Evolutionary conservation across 2,113 vertebrate species (phyloP).

Genomic region (Balaeniceps rex): DNA sequence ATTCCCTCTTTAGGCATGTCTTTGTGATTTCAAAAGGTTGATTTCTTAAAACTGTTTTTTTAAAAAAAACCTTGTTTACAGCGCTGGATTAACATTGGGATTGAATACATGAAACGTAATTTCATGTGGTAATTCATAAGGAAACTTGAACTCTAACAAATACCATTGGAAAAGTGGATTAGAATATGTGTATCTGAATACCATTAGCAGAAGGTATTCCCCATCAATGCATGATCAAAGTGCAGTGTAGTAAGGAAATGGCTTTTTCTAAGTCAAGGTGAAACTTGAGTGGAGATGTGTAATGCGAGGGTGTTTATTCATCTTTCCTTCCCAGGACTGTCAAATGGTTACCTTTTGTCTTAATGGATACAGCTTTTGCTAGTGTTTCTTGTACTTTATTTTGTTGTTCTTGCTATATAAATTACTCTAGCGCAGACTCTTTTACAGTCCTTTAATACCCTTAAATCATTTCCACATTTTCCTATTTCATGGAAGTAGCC

Average conservation of each 20-base stretch:
- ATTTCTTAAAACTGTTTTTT: not conserved
- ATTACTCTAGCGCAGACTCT: not conserved
- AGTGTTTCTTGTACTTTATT: not conserved
- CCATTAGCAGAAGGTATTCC: not conserved
- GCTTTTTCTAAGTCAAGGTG: not conserved
- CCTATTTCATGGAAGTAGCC: not conserved
- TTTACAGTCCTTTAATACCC: not conserved
- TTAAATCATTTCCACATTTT: conserved; percentile 25
- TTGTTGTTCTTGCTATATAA: not conserved
- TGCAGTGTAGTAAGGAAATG: not conserved
- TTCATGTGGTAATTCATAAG: not conserved
- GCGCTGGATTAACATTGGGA: not conserved
- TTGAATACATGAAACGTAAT: not conserved
- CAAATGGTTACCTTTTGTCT: not conserved
- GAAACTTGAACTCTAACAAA: not conserved
- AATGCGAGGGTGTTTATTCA: not conserved
- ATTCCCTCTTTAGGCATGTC: not conserved
- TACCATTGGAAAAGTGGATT: not conserved
- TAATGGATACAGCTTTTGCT: not conserved
- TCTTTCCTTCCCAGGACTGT: not conserved
- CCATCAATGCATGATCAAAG: not conserved
- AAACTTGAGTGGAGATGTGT: not conserved
- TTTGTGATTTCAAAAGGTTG: not conserved
- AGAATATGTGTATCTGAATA: not conserved
- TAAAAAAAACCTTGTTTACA: not conserved